Evolutionary conservation across 2,113 vertebrate genomes (phyloP), one percentile per base, ranked within the genome.

Genomic region (Tursiops truncatus): DNA sequence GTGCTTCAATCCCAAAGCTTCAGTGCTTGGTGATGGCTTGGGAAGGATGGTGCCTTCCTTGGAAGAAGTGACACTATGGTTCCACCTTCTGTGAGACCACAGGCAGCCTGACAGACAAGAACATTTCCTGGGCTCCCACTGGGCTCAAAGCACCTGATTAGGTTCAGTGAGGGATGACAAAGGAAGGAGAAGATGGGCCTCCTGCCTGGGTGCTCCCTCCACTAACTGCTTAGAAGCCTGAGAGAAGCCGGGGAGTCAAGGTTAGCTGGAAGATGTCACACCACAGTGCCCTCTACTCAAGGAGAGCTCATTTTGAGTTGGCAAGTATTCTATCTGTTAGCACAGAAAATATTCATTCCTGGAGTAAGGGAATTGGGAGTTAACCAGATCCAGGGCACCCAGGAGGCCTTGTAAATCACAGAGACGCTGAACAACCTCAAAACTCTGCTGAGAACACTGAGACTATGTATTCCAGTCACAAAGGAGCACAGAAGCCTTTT

Each of bases 301-400:
- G 63, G 62, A 74, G 67, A 90, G 74, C 60, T 95, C 25, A 71
- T 87, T 92, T 87, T 85, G 77, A 92, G 50, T n/a, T 70, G 74
- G n/a, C 36, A 67, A 83, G 47, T 41, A 20, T 25, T 94, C 81
- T 50, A 50, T 50, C 50, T 83, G 74, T 79, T 70, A 92, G 36
- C 74, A 83, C n/a, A 81, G 68, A 95, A 86, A 89, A 80, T 87
- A 92, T 58, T 89, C 91, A 84, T 58, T 95, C 74, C 81, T 63
- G 74, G 58, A 94, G 89, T 38, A 86, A 92, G 71, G 47, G 68
- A 96, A 80, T 50, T 80, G 50, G 63, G 53, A 89, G 23, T 93
- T 87, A 96, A 92, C 82, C 65, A 76, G 56, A 94, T 80, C 73
- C 73, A 86, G 73, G 21, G 60, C 44, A 77, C 58, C 12, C 21